These are phyloP conservation scores for Pampusana beccarii DNA, from an alignment of 2,113 vertebrate genomes.

Conservation along the genomic window DNA sequence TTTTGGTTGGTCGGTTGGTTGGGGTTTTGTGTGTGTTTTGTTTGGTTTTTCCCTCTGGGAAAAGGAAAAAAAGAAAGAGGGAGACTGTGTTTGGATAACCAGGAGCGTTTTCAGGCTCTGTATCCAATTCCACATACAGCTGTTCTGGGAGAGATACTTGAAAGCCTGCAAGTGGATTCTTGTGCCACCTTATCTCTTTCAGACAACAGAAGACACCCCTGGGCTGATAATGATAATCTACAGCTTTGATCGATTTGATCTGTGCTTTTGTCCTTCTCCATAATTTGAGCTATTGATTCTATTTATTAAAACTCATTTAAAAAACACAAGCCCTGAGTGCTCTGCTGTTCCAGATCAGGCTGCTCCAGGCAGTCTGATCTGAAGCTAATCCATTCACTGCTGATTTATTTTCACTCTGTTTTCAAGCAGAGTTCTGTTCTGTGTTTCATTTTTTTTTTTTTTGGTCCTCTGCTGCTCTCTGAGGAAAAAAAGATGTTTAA, in stretches of 20 bases:
- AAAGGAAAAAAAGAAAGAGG: neutral
- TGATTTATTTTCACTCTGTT: conserved; percentile 54
- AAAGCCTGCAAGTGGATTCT: conserved; percentile 30
- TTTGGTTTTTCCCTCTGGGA: neutral
- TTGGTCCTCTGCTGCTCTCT: neutral
- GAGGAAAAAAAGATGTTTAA: neutral
- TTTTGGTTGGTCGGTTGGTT: neutral
- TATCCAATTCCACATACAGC: neutral
- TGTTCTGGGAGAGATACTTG: conserved; percentile 3
- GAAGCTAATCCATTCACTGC: conserved; percentile 54
- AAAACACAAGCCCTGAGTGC: conserved; percentile 16
- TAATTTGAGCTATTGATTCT: conserved; percentile 60
- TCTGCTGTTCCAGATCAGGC: conserved; percentile 35
- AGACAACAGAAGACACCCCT: conserved; percentile 33
- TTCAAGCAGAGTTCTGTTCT: conserved; percentile 43
- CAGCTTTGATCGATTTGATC: conserved; percentile 47
- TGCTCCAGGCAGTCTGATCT: conserved; percentile 29
- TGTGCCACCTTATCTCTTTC: neutral
- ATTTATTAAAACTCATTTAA: conserved; percentile 61
- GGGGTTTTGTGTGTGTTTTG: neutral
- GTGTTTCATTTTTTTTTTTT: neutral
- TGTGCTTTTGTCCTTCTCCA: conserved; percentile 52
- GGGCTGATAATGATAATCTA: conserved; percentile 29
- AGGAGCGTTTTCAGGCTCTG: conserved; percentile 3
- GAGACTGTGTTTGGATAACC: neutral